A percentile compares a stretch with the other conserved stretches of the same genome.
phyloP scores from a whole-genome alignment of 2,888 invertebrate species.

The Lordiphosa fenestrarum region DNA sequence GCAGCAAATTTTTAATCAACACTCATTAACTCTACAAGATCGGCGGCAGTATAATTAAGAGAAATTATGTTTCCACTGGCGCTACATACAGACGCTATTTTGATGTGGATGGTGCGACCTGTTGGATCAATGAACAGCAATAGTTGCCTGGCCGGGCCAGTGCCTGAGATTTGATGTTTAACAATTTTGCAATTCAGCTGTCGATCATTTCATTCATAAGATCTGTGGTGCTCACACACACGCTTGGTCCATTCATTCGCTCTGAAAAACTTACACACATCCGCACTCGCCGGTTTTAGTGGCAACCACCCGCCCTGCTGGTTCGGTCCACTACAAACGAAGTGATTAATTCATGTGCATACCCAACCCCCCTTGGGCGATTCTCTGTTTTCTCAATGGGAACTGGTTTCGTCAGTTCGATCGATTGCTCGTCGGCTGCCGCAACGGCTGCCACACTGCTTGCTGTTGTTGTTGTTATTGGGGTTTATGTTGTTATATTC shows the following conservation, averaged over 20 bases:
- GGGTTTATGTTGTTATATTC: constrained; percentile 76
- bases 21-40: constrained; percentile 71
- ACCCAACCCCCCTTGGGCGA: constrained; percentile 50
- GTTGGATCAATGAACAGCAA: constrained; percentile 64
- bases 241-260: constrained; percentile 29
- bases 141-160: constrained; percentile 10
- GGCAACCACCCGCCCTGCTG: constrained; percentile 59
- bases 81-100: constrained; percentile 43
- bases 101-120: constrained; percentile 47
- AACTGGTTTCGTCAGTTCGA: constrained; percentile 76
- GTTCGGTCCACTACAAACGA: constrained; percentile 67
- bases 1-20: constrained; percentile 66
- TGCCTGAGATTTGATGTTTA: constrained; percentile 52
- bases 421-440: constrained; percentile 30
- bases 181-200: constrained; percentile 77
- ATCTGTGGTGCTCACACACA: constrained; percentile 36
- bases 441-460: constrained; percentile 24
- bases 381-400: constrained; percentile 77
- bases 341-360: constrained; percentile 71
- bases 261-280: constrained; percentile 71
- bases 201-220: constrained; percentile 78
- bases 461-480: constrained; percentile 53
- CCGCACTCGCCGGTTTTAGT: constrained; percentile 59
- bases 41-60: constrained; percentile 74
- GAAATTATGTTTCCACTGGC: constrained; percentile 76